Evolutionary conservation across 2,113 vertebrate genomes (phyloP).

Genomic region (Cyphomyrus plagiostoma): DNA sequence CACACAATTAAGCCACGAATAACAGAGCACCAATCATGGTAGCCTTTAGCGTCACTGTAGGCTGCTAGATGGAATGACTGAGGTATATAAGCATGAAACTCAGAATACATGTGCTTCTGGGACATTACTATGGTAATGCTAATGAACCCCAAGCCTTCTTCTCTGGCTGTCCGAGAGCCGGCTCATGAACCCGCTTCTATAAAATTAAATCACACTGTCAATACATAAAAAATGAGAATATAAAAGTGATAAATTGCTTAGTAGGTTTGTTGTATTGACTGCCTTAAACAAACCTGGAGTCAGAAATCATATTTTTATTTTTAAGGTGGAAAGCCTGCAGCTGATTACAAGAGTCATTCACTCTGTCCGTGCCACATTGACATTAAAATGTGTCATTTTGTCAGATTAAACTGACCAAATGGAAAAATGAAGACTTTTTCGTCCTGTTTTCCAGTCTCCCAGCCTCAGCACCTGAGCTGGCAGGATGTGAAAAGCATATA

Average conservation of each 20-base stretch:
- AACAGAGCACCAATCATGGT: background rate
- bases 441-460: background rate
- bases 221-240: background rate
- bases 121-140: background rate
- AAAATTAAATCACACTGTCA: constrained; percentile 14
- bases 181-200: background rate
- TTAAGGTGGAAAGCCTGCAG: background rate
- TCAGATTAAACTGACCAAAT: background rate
- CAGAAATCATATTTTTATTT: constrained; percentile 9
- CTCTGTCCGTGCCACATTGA: background rate
- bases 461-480: background rate
- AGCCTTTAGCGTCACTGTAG: background rate
- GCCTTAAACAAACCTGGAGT: background rate
- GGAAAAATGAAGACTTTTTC: background rate
- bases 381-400: constrained; percentile 7
- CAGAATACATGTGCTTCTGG: background rate
- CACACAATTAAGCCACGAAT: background rate
- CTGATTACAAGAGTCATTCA: background rate
- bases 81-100: background rate
- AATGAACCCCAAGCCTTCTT: background rate
- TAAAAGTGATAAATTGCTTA: constrained; percentile 7
- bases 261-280: background rate
- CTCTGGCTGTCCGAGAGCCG: background rate
- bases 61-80: background rate
- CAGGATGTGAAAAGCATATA: background rate